Conservation (phyloP, 2,797 vertebrate species). For the Zenarchopterus dispar region DNA sequence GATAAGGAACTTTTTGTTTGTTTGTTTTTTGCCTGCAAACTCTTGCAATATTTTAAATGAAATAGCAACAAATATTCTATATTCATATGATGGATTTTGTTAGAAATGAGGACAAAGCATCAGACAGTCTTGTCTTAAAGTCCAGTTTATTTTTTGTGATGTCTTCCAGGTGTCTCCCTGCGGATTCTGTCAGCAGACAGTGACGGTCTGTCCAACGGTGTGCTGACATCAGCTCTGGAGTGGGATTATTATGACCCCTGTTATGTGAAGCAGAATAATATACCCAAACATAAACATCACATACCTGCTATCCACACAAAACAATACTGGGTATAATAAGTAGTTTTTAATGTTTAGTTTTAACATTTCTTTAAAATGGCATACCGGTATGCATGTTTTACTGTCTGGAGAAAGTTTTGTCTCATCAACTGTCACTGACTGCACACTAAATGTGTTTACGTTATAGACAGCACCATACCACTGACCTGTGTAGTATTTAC, state of each 20-base stretch:
- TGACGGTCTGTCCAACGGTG: constrained; percentile 76
- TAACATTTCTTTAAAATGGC: constrained; percentile 27
- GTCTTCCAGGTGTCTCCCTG: constrained; percentile 82
- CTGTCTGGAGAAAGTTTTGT: constrained; percentile 3
- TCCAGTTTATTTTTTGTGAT: background rate
- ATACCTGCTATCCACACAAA: constrained; percentile 78
- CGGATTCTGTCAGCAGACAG: constrained; percentile 87
- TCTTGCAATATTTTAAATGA: no score
- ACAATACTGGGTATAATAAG: constrained; percentile 83
- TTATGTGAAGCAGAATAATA: constrained; percentile 84
- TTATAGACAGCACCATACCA: constrained; percentile 29
- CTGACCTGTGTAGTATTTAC: constrained; percentile 19
- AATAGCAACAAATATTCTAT: no score
- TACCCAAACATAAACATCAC: constrained; percentile 75
- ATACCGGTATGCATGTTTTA: constrained; percentile 6
- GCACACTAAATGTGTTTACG: background rate
- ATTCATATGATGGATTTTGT: no score
- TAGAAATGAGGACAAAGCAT: no score
- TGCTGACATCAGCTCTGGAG: constrained; percentile 69
- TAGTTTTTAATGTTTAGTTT: constrained; percentile 50
- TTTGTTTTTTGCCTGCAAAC: no score
- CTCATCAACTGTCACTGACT: constrained; percentile 29
- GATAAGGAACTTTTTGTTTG: no score
- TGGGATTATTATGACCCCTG: constrained; percentile 88
- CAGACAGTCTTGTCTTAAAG: no score